Evolutionary conservation across 2,888 invertebrate genomes (phyloP).

Genomic region (Lasius platythorax): DNA sequence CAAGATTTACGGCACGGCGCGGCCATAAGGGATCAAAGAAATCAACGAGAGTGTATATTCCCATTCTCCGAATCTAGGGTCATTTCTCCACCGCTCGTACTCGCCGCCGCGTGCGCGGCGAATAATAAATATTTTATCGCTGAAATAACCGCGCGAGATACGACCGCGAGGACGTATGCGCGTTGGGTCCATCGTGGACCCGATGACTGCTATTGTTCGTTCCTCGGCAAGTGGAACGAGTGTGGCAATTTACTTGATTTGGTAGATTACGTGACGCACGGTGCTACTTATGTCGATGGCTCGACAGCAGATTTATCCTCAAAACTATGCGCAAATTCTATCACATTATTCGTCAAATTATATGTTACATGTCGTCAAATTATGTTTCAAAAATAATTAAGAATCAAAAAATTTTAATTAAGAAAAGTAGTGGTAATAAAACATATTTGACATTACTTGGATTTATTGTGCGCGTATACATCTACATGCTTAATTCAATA

Average conservation of each 20-base stretch:
- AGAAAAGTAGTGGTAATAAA: not conserved
- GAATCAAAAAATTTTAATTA: not conserved
- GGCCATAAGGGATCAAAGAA: slow-evolving; percentile 75
- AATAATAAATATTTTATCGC: slow-evolving; percentile 80
- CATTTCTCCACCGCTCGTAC: slow-evolving; percentile 64
- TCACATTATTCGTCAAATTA: not conserved
- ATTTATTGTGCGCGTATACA: not conserved
- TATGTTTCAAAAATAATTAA: not conserved
- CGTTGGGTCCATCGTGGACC: not conserved
- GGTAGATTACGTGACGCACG: not conserved
- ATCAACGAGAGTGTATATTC: slow-evolving; percentile 79
- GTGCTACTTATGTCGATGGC: not conserved
- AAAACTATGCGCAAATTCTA: not conserved
- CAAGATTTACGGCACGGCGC: slow-evolving; percentile 67
- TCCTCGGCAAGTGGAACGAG: not conserved
- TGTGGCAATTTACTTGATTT: slow-evolving; percentile 1
- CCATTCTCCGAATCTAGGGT: slow-evolving; percentile 78
- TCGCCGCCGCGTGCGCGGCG: slow-evolving; percentile 18
- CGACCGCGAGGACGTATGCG: slow-evolving; percentile 15
- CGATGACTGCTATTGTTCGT: slow-evolving; percentile 12
- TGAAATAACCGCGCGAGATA: slow-evolving; percentile 71
- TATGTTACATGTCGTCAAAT: not conserved
- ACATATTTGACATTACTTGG: not conserved
- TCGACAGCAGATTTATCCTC: not conserved
- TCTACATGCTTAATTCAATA: not conserved